Conservation (phyloP, 2,797 vertebrate species). For the Pitangus sulphuratus region DNA sequence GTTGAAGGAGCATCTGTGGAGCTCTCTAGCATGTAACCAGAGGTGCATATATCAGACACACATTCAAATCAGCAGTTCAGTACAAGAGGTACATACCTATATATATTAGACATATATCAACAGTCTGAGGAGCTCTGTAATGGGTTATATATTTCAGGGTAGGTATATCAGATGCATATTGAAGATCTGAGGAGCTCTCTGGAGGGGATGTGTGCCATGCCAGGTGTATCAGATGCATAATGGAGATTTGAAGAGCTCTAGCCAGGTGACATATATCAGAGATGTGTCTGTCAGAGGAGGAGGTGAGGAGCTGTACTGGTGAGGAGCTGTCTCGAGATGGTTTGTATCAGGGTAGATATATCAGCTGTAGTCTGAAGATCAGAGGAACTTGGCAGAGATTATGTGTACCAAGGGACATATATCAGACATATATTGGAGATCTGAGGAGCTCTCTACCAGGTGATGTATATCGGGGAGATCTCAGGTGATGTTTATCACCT, state of each 20-base stretch:
- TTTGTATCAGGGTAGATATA: neutral
- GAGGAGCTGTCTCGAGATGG: neutral
- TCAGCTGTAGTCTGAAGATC: neutral
- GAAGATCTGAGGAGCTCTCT: neutral
- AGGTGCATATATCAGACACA: neutral
- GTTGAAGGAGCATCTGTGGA: neutral
- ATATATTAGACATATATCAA: accelerated
- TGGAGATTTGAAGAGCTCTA: neutral
- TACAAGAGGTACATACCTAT: accelerated
- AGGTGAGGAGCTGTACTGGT: neutral
- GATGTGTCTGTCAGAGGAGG: neutral
- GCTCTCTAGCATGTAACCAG: neutral
- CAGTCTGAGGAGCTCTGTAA: neutral
- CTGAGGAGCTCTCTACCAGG: neutral
- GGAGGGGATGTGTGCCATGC: neutral
- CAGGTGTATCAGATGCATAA: accelerated
- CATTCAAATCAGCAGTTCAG: neutral
- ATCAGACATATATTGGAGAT: neutral
- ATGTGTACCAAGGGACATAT: neutral
- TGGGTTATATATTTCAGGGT: accelerated
- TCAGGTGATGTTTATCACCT: neutral
- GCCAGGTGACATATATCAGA: neutral
- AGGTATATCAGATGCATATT: accelerated
- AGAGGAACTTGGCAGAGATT: neutral
- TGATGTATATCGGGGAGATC: neutral